Evolutionary conservation across 2,888 invertebrate species (phyloP), one percentile per base, ranked within the genome.

Genomic region (Ochropacha duplaris): DNA sequence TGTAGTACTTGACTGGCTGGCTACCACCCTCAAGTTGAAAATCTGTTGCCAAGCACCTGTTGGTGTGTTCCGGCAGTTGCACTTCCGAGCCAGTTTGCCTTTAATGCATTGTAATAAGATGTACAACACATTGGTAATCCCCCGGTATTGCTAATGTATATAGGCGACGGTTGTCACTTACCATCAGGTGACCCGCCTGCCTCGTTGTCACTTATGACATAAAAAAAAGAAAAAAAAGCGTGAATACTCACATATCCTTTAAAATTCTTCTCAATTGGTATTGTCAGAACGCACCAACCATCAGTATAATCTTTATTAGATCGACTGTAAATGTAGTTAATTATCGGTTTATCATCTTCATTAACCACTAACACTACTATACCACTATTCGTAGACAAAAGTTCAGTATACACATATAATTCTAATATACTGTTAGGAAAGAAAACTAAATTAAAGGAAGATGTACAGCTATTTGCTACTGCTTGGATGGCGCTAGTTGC

Each of bases 191-290:
- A n/a, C n/a, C n/a, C n/a, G n/a, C n/a, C n/a, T n/a, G n/a, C n/a
- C n/a, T n/a, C n/a, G n/a, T n/a, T n/a, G n/a, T n/a, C n/a, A n/a
- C n/a, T n/a, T n/a, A n/a, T n/a, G n/a, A n/a, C n/a, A n/a, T n/a
- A n/a, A n/a, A n/a, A n/a, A n/a, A n/a, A n/a, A n/a, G n/a, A n/a
- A 26, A 31, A 34, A 14, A 14, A 4, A 34, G n/a, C 11, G 34
- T 54, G 12, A 36, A 12, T 62, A 79, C 79, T 78, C 69, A 79
- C 79, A 59, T 72, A 72, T 57, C 69, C 75, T 14, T 55, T 55
- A 4, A 63, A 50, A 39, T 62, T 50, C 8, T 58, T 54, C 8
- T 64, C 22, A n/a, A 73, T 60, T 5, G 61, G 50, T 16, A 78
- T 49, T 2, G 55, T 56, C 49, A 79, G 50, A 28, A 51, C 62